Percentiles rank a stretch among this genome's conserved stretches.
These are phyloP conservation scores for Pheosia tremula DNA, from an alignment of 2,888 invertebrate species.

Conservation along the genomic window DNA sequence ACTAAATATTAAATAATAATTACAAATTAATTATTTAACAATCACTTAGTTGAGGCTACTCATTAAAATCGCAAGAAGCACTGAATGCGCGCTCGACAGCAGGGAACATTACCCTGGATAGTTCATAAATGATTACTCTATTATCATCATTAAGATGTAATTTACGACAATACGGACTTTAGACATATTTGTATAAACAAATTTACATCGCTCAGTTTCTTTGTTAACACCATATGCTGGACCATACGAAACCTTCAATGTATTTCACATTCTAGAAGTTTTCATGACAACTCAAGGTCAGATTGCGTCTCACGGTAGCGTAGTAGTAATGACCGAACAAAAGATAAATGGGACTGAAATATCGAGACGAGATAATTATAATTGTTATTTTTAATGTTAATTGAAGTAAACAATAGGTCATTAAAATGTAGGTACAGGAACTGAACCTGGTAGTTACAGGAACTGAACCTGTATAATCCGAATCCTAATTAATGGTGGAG, in stretches of 20 bases:
- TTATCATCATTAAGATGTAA: slow-evolving; percentile 35
- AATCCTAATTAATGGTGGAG: too few species aligned
- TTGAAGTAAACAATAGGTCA: neutral
- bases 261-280: slow-evolving; percentile 27
- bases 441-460: too few species aligned
- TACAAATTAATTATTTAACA: slow-evolving; percentile 17
- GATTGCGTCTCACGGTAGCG: slow-evolving; percentile 16
- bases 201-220: slow-evolving; percentile 37
- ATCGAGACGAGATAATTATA: slow-evolving; percentile 36
- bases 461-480: too few species aligned
- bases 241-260: slow-evolving; percentile 24
- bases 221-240: neutral
- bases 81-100: slow-evolving; percentile 51
- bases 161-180: slow-evolving; percentile 42
- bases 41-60: slow-evolving; percentile 57
- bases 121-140: slow-evolving; percentile 47
- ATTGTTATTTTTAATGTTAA: slow-evolving; percentile 4
- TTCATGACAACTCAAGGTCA: slow-evolving; percentile 10
- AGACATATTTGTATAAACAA: slow-evolving; percentile 31
- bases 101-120: slow-evolving; percentile 53
- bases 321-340: slow-evolving; percentile 60
- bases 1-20: neutral
- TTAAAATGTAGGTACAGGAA: too few species aligned
- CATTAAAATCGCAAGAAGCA: slow-evolving; percentile 40
- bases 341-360: slow-evolving; percentile 52